A percentile compares a stretch with the other conserved stretches of the same genome.
These are phyloP conservation scores for Rhopilema esculentum DNA, from an alignment of 30 jellyfish, hydroid and myxozoan species.

Conservation along the genomic window DNA sequence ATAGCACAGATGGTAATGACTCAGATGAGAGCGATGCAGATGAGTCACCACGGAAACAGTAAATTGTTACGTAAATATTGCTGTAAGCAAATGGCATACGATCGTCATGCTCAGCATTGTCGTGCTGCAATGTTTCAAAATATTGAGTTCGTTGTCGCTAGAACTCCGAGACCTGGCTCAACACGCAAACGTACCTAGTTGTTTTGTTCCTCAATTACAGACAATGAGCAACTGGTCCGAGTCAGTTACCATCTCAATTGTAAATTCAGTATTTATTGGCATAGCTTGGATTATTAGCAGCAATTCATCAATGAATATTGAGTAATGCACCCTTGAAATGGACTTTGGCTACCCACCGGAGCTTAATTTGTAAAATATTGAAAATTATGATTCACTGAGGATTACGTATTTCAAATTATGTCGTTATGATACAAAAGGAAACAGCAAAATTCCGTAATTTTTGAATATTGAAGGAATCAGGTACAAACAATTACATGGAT, in stretches of 20 bases:
- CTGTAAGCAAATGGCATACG: background rate
- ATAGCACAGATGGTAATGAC: slow-evolving; percentile 35
- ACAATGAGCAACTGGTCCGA: too few relatives aligned
- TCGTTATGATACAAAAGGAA: background rate
- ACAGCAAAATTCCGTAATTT: background rate
- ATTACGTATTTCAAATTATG: background rate
- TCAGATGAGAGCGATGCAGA: slow-evolving; percentile 80
- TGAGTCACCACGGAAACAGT: slow-evolving; percentile 56
- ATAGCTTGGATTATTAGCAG: too few relatives aligned
- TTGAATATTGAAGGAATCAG: background rate
- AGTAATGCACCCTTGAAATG: too few relatives aligned
- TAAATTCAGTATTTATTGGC: too few relatives aligned
- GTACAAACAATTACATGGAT: background rate
- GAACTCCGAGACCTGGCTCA: background rate
- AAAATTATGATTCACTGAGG: too few relatives aligned
- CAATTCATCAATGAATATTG: too few relatives aligned
- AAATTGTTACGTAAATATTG: background rate
- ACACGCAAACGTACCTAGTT: background rate
- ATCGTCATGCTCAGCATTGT: background rate
- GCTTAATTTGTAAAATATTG: too few relatives aligned
- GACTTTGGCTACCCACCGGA: too few relatives aligned
- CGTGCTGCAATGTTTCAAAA: background rate
- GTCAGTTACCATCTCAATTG: too few relatives aligned
- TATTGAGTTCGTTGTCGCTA: background rate
- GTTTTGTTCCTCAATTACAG: too few relatives aligned